Evolutionary conservation across 2,113 vertebrate species (phyloP).

Genomic region (Chinchilla lanigera): DNA sequence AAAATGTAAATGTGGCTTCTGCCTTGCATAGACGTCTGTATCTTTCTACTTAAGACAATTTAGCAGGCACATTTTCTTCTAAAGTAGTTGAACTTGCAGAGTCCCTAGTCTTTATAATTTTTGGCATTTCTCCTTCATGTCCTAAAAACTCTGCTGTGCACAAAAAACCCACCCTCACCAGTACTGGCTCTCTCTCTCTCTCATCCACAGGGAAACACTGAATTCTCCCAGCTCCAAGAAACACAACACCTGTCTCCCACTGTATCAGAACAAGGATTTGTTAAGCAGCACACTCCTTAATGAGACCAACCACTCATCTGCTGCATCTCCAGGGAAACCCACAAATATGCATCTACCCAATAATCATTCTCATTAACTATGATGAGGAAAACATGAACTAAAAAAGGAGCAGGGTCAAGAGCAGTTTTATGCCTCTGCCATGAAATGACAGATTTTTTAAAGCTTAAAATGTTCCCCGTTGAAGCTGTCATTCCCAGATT

Average conservation of each 20-base stretch:
- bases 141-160: neutral
- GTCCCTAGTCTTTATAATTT: neutral
- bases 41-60: neutral
- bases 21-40: neutral
- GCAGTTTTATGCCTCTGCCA: neutral
- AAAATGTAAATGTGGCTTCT: neutral
- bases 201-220: neutral
- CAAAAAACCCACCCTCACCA: neutral
- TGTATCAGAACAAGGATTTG: slow-evolving; percentile 52
- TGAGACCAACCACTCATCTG: slow-evolving; percentile 52
- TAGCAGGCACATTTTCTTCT: neutral
- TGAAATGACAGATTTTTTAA: neutral
- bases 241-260: neutral
- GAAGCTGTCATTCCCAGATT: slow-evolving; percentile 5
- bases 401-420: neutral
- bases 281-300: slow-evolving; percentile 43
- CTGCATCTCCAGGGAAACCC: slow-evolving; percentile 46
- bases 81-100: neutral
- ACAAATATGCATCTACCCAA: slow-evolving; percentile 21
- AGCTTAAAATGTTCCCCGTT: slow-evolving; percentile 37
- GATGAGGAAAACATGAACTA: neutral
- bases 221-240: slow-evolving; percentile 62
- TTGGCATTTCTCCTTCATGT: neutral
- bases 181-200: neutral
- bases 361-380: slow-evolving; percentile 48